Evolutionary conservation across 1,140 invertebrate genomes (phyloP).

Genomic region (Diachasmimorpha longicaudata): DNA sequence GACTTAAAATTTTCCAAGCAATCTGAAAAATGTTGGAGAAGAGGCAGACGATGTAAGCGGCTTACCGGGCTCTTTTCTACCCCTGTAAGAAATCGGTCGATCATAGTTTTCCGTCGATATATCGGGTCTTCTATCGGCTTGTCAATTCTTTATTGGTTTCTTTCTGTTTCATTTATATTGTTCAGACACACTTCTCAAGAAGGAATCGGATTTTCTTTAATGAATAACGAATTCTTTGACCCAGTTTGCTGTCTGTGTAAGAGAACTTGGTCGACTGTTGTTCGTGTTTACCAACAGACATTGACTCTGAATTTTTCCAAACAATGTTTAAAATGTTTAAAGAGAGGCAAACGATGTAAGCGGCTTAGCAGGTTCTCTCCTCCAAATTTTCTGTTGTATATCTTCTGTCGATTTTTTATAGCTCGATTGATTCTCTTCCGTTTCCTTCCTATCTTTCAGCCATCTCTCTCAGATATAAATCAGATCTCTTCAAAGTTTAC

Average conservation of each 20-base stretch:
- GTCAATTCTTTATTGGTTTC: neutral
- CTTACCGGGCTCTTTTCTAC: neutral
- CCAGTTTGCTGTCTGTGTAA: too few relatives aligned
- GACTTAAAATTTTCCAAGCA: slow-evolving; percentile 39
- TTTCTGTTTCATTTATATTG: neutral
- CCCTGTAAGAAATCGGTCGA: neutral
- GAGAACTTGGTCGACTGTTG: too few relatives aligned
- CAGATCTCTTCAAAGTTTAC: neutral
- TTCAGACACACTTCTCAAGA: neutral
- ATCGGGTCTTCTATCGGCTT: neutral
- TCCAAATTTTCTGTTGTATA: too few relatives aligned
- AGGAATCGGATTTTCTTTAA: neutral
- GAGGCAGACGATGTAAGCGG: neutral
- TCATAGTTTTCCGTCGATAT: neutral
- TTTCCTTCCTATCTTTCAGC: neutral
- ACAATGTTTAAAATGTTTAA: too few relatives aligned
- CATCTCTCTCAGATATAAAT: neutral
- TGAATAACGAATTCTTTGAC: too few relatives aligned
- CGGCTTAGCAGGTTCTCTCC: too few relatives aligned
- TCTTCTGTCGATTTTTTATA: neutral
- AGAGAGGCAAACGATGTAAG: too few relatives aligned
- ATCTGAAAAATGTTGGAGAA: slow-evolving; percentile 24
- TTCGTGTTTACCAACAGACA: too few relatives aligned
- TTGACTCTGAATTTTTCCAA: too few relatives aligned
- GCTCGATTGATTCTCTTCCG: too few relatives aligned